Conservation (phyloP, 2,113 vertebrate genomes). For the Elephantulus edwardii region DNA sequence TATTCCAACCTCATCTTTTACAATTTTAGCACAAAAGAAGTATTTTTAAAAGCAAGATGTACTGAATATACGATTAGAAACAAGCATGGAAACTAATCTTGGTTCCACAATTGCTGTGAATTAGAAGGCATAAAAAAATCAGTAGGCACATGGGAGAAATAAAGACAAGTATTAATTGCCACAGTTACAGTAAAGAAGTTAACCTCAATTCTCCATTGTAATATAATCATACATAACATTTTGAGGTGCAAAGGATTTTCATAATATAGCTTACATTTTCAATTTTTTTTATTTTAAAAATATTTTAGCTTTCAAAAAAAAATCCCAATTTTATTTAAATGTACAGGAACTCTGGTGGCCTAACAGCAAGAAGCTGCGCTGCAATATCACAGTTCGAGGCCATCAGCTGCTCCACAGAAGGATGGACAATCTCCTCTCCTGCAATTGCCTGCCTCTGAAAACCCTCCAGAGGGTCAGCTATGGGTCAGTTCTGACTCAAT, state of each 20-base stretch:
- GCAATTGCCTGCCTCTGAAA: too few species aligned
- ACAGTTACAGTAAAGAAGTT: conserved; percentile 8
- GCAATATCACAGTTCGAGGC: too few species aligned
- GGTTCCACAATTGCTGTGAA: background rate
- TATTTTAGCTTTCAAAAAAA: background rate
- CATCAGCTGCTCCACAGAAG: too few species aligned
- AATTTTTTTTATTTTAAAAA: background rate
- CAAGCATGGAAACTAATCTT: conserved; percentile 12
- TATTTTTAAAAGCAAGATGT: background rate
- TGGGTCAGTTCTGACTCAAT: too few species aligned
- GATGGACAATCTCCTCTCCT: too few species aligned
- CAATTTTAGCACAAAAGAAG: background rate
- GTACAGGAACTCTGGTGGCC: too few species aligned
- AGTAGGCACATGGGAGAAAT: conserved; percentile 46
- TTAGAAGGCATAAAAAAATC: conserved; percentile 36
- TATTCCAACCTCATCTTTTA: background rate
- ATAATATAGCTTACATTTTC: background rate
- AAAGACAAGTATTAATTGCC: conserved; percentile 50
- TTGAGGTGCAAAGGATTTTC: background rate
- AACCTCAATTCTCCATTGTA: background rate
- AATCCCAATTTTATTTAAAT: background rate
- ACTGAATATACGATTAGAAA: background rate
- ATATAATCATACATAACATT: conserved; percentile 34
- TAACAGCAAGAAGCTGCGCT: too few species aligned
- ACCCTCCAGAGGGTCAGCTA: too few species aligned